A percentile compares a stretch with the other conserved stretches of the same genome.
Evolutionary conservation across 2,888 invertebrate genomes (phyloP).

Genomic region (Ferrisia virgata): DNA sequence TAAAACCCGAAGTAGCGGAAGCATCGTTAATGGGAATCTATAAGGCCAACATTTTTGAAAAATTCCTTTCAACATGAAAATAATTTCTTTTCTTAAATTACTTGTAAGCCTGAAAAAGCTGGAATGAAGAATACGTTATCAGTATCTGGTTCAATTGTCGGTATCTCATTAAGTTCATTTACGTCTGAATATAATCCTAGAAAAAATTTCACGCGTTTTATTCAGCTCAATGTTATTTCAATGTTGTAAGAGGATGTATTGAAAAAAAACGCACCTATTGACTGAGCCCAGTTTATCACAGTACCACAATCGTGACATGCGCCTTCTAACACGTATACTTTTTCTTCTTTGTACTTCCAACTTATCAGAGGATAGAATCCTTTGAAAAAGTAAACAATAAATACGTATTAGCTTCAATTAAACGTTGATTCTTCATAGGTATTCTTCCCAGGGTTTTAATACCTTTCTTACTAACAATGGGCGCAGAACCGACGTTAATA

Average conservation of each 20-base stretch:
- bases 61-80: neutral
- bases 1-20: constrained; percentile 77
- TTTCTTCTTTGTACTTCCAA: constrained; percentile 67
- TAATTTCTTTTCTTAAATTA: constrained; percentile 52
- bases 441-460: too few species aligned
- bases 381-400: neutral
- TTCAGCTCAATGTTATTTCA: too few species aligned
- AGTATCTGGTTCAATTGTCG: constrained; percentile 65
- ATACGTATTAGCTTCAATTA: too few species aligned
- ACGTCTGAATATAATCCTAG: constrained; percentile 55
- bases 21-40: constrained; percentile 88
- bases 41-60: neutral
- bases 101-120: constrained; percentile 84
- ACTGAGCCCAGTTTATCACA: constrained; percentile 79
- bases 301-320: constrained; percentile 84
- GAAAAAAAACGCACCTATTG: constrained; percentile 59
- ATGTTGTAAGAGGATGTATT: neutral
- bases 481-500: constrained; percentile 67
- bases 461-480: constrained; percentile 38
- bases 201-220: neutral
- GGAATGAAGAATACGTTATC: constrained; percentile 84
- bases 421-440: too few species aligned
- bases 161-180: constrained; percentile 67
- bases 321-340: constrained; percentile 79
- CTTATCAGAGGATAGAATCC: constrained; percentile 83